Evolutionary conservation across 23 tunicate genomes (phyloP).

Genomic region (Trididemnum nubilum): DNA sequence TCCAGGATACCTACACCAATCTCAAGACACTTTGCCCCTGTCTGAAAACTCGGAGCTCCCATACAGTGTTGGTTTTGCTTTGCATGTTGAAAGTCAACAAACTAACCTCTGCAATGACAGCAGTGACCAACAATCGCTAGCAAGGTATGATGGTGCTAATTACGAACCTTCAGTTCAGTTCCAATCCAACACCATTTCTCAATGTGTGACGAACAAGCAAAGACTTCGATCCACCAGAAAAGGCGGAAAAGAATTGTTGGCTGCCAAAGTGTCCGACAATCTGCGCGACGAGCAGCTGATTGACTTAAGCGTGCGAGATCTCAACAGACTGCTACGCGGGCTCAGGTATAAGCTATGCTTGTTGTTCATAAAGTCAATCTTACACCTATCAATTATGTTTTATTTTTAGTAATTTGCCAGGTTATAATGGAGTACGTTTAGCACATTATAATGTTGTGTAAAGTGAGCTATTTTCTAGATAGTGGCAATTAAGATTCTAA

Average conservation of each 20-base stretch:
- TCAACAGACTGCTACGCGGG: slow-evolving; percentile 78
- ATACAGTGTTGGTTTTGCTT: not conserved
- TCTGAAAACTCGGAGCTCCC: not conserved
- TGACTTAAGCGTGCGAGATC: slow-evolving; percentile 63
- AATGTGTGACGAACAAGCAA: not conserved
- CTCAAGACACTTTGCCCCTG: not conserved
- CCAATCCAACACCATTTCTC: not conserved
- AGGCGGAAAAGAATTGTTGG: not conserved
- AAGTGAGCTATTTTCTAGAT: too few species aligned
- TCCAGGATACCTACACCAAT: not conserved
- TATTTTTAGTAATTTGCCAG: too few species aligned
- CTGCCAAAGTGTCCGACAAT: slow-evolving; percentile 15
- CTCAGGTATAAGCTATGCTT: slow-evolving; percentile 51
- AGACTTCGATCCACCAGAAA: not conserved
- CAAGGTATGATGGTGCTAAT: not conserved
- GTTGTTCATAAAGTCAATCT: too few species aligned
- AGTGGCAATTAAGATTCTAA: not conserved
- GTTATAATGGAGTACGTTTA: too few species aligned
- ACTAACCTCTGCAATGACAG: not conserved
- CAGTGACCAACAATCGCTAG: not conserved
- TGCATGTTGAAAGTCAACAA: not conserved
- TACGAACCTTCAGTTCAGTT: not conserved
- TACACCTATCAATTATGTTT: not conserved
- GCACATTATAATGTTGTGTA: too few species aligned
- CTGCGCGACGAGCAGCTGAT: slow-evolving; percentile 66